Evolutionary conservation across 2,888 invertebrate genomes (phyloP).

Genomic region (Leucophenga montana): DNA sequence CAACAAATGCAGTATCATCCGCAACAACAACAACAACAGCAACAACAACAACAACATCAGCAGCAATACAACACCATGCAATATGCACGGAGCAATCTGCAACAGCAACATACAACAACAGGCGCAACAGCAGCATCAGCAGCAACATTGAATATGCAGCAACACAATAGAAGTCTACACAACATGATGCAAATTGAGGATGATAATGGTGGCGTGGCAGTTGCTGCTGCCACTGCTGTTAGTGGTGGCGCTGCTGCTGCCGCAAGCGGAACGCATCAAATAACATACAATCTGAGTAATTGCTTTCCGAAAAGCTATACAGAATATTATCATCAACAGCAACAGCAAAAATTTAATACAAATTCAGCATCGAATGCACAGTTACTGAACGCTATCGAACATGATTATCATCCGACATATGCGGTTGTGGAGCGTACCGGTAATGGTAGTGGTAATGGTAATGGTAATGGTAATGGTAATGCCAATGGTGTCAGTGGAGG

Average conservation of each 20-base stretch:
- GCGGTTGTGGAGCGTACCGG: slow-evolving; percentile 66
- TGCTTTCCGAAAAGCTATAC: slow-evolving; percentile 72
- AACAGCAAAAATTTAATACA: slow-evolving; percentile 45
- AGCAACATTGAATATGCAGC: slow-evolving; percentile 22
- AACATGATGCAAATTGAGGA: slow-evolving; percentile 35
- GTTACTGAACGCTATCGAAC: slow-evolving; percentile 63
- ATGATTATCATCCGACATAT: slow-evolving; percentile 67
- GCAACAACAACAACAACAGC: slow-evolving; percentile 71
- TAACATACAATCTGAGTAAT: slow-evolving; percentile 70
- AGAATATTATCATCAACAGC: slow-evolving; percentile 69
- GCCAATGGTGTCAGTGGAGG: slow-evolving; percentile 5
- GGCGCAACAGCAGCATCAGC: too few species aligned
- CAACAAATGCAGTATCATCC: slow-evolving; percentile 71
- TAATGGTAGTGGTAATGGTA: too few species aligned
- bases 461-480: too few species aligned
- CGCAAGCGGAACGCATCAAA: slow-evolving; percentile 52
- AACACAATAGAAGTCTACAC: slow-evolving; percentile 36
- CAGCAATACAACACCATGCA: slow-evolving; percentile 72
- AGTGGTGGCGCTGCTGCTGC: slow-evolving; percentile 5
- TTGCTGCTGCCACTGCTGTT: slow-evolving; percentile 18
- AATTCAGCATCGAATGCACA: slow-evolving; percentile 61
- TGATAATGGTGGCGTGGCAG: slow-evolving; percentile 49
- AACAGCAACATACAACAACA: slow-evolving; percentile 22
- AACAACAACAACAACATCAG: slow-evolving; percentile 65
- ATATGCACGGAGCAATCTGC: slow-evolving; percentile 51